phyloP scores from a whole-genome alignment of 30 jellyfish, hydroid and myxozoan species.

The Nemopilema nomurai region DNA sequence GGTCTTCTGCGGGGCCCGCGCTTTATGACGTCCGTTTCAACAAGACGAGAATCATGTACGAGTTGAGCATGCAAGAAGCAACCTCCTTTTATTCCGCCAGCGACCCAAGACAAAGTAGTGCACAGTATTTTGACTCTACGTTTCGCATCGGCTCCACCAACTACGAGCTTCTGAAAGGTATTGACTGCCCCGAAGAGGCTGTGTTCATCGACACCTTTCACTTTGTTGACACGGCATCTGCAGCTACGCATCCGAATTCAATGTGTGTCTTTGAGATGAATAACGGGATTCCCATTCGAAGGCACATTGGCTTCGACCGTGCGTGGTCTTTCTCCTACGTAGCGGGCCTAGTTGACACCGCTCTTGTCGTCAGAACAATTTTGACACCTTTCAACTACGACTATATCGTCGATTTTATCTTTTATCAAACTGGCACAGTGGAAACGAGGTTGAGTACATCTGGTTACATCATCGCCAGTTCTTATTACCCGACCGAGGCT shows the following conservation, averaged over 20 bases:
- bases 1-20: conserved; percentile 82
- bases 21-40: conserved; percentile 75
- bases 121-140: conserved; percentile 60
- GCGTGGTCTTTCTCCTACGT: conserved; percentile 35
- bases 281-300: conserved; percentile 70
- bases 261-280: conserved; percentile 72
- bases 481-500: conserved; percentile 59
- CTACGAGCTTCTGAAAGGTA: conserved; percentile 56
- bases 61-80: conserved; percentile 81
- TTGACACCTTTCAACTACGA: conserved; percentile 71
- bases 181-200: conserved; percentile 89
- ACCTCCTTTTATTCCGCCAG: conserved; percentile 70
- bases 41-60: conserved; percentile 63
- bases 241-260: conserved; percentile 39
- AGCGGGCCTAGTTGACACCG: conserved; percentile 73
- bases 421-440: conserved; percentile 84
- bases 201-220: conserved; percentile 47
- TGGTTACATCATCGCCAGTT: conserved; percentile 77
- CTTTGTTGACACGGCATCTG: conserved; percentile 38
- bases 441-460: conserved; percentile 81
- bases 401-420: conserved; percentile 61
- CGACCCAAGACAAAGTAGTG: conserved; percentile 70
- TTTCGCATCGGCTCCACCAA: conserved; percentile 46
- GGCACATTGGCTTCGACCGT: conserved; percentile 61
- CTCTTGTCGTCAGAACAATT: conserved; percentile 67